Evolutionary conservation across 1,140 invertebrate species (phyloP).

Genomic region (Euwallacea similis): DNA sequence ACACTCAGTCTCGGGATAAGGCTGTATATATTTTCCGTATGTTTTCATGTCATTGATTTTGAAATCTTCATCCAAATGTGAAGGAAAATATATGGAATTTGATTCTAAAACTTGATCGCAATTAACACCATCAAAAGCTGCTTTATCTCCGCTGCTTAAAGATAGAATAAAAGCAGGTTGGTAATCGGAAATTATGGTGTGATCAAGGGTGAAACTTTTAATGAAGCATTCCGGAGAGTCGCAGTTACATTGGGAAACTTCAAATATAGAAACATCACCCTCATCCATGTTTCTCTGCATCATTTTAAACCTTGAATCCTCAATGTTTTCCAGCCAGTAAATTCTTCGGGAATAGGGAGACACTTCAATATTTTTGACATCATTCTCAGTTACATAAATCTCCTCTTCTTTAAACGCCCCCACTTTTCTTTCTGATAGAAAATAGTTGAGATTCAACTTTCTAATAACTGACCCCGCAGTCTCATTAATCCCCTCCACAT

Average conservation of each 20-base stretch:
- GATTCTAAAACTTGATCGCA: too few relatives aligned
- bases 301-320: too few relatives aligned
- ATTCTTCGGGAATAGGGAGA: slow-evolving; percentile 73
- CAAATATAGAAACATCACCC: too few relatives aligned
- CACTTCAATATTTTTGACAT: slow-evolving; percentile 68
- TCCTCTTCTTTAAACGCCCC: background rate
- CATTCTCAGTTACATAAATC: slow-evolving; percentile 55
- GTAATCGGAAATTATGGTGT: too few relatives aligned
- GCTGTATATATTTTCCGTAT: slow-evolving; percentile 73
- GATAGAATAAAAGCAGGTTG: too few relatives aligned
- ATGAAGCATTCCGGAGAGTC: too few relatives aligned
- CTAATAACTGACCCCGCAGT: slow-evolving; percentile 57
- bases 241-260: background rate
- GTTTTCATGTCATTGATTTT: slow-evolving; percentile 49
- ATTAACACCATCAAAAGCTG: too few relatives aligned
- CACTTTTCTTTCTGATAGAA: background rate
- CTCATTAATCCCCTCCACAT: slow-evolving; percentile 65
- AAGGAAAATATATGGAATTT: too few relatives aligned
- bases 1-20: slow-evolving; percentile 72
- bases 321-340: slow-evolving; percentile 67
- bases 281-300: too few relatives aligned
- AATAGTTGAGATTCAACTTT: slow-evolving; percentile 60
- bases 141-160: too few relatives aligned
- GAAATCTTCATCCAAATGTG: too few relatives aligned
- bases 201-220: too few relatives aligned